Base-by-base conservation (phyloP, 2,113 vertebrate genomes). In the Forbesichthys agassizii region DNA sequence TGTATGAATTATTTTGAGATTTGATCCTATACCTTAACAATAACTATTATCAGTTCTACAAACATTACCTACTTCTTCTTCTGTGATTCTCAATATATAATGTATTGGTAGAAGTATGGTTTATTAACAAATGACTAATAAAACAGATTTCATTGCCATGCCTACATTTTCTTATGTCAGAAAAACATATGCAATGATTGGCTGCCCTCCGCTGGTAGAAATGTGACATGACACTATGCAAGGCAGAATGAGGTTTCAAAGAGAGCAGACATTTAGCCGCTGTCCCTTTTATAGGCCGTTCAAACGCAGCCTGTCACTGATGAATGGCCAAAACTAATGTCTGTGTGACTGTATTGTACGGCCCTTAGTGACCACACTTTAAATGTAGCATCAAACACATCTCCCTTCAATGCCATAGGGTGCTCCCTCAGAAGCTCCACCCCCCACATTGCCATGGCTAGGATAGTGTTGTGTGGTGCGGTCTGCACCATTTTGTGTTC, bases 171-270 rank as follows among this genome's bases (percentile, higher is more conserved):
- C 20, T 42, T 9, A 11, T 8, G 11, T 70, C 27, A 18, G 49
- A 20, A 49, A 14, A 49, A 42, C 2, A 14, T 64, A 70, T 74
- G 71, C 60, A 68, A 64, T 48, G n/a, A 69, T 71, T 64, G 33
- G 63, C 69, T 56, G 83, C 84, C 87, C 77, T 71, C 89, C 62
- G 80, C 78, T 90, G 92, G 86, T 76, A 63, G 49, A 86, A 75
- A 67, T 74, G 58, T 10, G 13, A 9, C 63, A 42, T 16, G 33
- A 74, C 53, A 73, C 52, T 83, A 75, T 81, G 53, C 53, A 20
- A 12, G 13, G 55, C 16, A 57, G 18, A 58, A 16, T 11, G 11
- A 33, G 56, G 4, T 9, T 42, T 71, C 52, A 57, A 36, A 11
- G 57, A 75, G 67, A 69, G 8, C 58, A 82, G 74, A 64, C 77